Evolutionary conservation across 2,113 vertebrate species (phyloP).

Genomic region (Mustelus asterias): DNA sequence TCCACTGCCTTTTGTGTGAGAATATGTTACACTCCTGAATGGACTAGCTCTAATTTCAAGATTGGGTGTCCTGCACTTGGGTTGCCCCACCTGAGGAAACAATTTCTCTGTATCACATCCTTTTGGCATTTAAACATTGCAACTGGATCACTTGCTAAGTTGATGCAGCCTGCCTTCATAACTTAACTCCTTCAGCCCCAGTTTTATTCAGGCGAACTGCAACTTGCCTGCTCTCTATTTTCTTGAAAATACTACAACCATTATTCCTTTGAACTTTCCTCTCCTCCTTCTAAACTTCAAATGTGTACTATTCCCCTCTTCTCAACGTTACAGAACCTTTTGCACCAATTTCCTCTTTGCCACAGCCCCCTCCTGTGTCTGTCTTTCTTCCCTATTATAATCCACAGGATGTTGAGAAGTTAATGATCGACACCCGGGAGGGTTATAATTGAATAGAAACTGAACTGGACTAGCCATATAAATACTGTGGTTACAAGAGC

Average conservation of each 20-base stretch:
- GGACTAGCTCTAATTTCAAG: neutral
- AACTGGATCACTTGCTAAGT: neutral
- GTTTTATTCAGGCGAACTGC: neutral
- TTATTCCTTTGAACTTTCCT: neutral
- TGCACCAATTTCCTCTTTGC: neutral
- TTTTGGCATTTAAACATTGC: neutral
- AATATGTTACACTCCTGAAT: neutral
- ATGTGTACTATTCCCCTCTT: neutral
- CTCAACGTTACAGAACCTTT: neutral
- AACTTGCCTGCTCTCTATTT: neutral
- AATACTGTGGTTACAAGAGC: too few species aligned
- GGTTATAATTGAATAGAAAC: too few species aligned
- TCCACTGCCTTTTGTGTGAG: neutral
- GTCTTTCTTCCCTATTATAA: neutral
- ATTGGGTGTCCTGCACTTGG: neutral
- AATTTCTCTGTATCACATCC: neutral
- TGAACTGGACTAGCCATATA: too few species aligned
- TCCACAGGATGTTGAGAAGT: neutral
- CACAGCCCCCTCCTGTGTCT: neutral
- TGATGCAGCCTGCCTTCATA: neutral
- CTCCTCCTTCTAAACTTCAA: neutral
- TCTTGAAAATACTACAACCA: neutral
- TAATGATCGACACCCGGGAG: too few species aligned
- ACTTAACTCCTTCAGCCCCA: neutral
- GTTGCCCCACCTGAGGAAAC: neutral